Evolutionary conservation across 1,140 invertebrate genomes (phyloP).

Genomic region (Armadillidium nasatum): DNA sequence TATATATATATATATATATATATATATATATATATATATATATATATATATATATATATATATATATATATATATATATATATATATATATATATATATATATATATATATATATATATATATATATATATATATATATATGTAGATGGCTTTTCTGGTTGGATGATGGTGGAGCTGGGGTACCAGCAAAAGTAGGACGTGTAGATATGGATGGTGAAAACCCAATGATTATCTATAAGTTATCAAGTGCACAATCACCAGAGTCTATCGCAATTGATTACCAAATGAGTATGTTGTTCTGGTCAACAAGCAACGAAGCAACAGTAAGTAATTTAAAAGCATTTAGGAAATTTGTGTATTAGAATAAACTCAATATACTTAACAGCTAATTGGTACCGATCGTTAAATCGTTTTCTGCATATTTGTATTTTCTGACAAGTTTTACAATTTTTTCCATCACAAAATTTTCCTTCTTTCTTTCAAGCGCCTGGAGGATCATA

Average conservation of each 20-base stretch:
- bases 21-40: no score
- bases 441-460: no score
- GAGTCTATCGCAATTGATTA: slow-evolving; percentile 82
- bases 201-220: slow-evolving; percentile 89
- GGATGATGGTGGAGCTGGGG: slow-evolving; percentile 85
- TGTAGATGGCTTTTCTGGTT: slow-evolving; percentile 85
- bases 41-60: no score
- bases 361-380: no score
- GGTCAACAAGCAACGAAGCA: slow-evolving; percentile 70
- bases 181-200: slow-evolving; percentile 82
- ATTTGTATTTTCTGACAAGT: no score
- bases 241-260: slow-evolving; percentile 57
- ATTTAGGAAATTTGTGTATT: no score
- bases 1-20: no score
- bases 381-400: no score
- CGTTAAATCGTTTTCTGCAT: no score
- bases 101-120: slow-evolving; percentile 2
- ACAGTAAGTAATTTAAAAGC: slow-evolving; percentile 53
- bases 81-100: no score
- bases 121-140: slow-evolving; percentile 32
- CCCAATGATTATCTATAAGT: slow-evolving; percentile 33
- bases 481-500: neutral
- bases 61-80: no score
- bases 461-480: neutral
- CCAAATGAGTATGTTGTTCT: slow-evolving; percentile 77